Conservation (phyloP, 2,113 vertebrate genomes). For the Syngnathoides biaculeatus region DNA sequence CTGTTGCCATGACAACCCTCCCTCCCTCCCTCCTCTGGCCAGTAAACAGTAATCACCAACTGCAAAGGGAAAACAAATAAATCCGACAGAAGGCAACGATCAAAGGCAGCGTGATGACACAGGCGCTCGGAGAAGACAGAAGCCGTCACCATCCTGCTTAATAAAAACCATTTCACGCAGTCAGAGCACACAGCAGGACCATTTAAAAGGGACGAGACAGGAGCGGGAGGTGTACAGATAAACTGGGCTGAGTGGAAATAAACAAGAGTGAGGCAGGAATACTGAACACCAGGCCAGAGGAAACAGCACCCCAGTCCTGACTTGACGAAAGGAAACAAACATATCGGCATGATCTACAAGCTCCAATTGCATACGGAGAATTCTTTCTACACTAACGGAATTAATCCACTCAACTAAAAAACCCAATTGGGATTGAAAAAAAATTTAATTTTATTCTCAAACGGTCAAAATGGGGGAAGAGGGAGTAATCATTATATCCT, state of each 20-base stretch:
- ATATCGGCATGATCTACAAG: no score
- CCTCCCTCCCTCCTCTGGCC: neutral
- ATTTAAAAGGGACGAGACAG: neutral
- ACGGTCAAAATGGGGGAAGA: no score
- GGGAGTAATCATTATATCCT: no score
- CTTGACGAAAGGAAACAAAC: no score
- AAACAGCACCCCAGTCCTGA: conserved; percentile 4
- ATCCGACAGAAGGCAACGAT: conserved; percentile 22
- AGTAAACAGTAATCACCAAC: neutral
- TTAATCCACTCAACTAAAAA: no score
- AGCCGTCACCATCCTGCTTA: neutral
- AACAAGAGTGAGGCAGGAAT: neutral
- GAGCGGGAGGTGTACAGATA: conserved; percentile 7
- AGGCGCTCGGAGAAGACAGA: neutral
- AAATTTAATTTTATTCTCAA: no score
- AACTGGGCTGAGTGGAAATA: conserved; percentile 7
- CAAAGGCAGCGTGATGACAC: conserved; percentile 12
- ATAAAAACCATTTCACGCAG: neutral
- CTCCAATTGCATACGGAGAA: no score
- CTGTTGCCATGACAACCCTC: conserved; percentile 61
- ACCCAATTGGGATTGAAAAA: no score
- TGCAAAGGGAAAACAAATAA: conserved; percentile 13
- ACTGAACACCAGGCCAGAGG: neutral
- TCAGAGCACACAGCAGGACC: neutral
- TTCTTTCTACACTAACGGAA: no score